phyloP scores from a whole-genome alignment of 92 coral and sea anemone genomes.

The Palythoa grandis region DNA sequence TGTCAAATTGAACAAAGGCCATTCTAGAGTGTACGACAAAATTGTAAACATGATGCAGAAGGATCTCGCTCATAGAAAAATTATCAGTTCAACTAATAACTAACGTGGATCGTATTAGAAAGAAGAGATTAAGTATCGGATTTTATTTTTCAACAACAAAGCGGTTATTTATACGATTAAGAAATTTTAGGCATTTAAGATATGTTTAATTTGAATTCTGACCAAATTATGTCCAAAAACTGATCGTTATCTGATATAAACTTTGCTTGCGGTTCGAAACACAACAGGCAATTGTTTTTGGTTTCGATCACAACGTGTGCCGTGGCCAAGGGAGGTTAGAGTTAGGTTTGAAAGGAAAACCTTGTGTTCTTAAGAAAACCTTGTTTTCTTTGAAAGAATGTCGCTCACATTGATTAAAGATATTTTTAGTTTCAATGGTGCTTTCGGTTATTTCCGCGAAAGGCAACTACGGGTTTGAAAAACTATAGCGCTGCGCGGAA shows the following conservation, averaged over 20 bases:
- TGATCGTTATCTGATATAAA: background rate
- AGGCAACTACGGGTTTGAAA: background rate
- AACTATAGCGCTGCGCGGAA: background rate
- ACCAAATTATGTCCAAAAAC: background rate
- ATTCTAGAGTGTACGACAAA: background rate
- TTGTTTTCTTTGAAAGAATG: no score
- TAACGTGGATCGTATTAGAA: background rate
- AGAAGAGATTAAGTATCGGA: background rate
- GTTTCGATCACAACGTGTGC: background rate
- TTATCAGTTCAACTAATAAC: background rate
- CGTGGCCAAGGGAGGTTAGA: no score
- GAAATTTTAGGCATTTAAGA: background rate
- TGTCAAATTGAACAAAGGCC: background rate
- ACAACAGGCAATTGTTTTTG: background rate
- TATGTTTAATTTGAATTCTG: background rate
- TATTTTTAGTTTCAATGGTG: background rate
- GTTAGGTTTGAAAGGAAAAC: no score
- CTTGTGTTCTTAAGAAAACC: no score
- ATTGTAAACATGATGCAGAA: background rate
- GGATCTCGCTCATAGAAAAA: background rate
- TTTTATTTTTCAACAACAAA: background rate
- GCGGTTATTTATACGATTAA: background rate
- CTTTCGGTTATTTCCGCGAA: background rate
- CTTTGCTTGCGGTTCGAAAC: background rate
- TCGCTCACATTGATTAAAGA: background rate